These are phyloP conservation scores for Danio rerio DNA, from an alignment of 2,113 vertebrate genomes.

Conservation along the genomic window DNA sequence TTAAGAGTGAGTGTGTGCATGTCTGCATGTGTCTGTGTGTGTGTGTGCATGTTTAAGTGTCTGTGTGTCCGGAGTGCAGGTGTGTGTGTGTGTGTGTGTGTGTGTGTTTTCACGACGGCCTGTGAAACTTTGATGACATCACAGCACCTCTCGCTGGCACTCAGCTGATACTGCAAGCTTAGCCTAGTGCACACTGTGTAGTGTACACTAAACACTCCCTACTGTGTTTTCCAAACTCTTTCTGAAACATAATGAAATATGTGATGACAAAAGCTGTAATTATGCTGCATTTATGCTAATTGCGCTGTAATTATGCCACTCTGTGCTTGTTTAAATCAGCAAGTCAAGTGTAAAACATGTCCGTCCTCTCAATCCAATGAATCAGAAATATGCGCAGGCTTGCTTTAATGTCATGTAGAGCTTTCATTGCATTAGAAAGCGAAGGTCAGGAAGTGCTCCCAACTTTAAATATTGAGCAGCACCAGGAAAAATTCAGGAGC, in stretches of 20 bases:
- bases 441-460: no score
- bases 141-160: constrained; percentile 71
- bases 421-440: background rate
- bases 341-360: background rate
- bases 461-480: no score
- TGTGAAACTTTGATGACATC: constrained; percentile 51
- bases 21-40: no score
- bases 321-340: background rate
- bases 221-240: background rate
- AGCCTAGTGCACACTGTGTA: background rate
- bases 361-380: background rate
- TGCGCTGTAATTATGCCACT: background rate
- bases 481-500: no score
- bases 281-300: background rate
- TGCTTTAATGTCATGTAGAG: background rate
- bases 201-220: background rate
- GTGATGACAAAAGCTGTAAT: background rate
- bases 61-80: no score
- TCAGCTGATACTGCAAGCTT: constrained; percentile 37
- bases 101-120: no score
- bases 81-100: no score
- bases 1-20: no score
- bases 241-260: background rate
- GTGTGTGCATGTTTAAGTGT: no score
- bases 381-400: background rate